Evolutionary conservation across 1,140 invertebrate species (phyloP).

Genomic region (Pachypeltis micranthus): DNA sequence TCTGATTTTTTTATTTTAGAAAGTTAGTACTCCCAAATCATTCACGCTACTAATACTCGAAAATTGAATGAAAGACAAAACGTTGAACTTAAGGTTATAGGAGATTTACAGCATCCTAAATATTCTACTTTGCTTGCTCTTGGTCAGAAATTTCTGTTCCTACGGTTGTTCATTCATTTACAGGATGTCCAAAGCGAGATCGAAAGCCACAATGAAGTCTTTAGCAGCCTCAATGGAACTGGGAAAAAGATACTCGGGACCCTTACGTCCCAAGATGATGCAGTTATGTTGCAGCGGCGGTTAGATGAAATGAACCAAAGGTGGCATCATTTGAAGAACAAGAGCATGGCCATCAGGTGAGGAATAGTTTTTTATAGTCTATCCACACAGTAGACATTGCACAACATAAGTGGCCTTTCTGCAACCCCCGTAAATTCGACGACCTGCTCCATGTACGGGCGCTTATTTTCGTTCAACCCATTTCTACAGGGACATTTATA

Average conservation of each 20-base stretch:
- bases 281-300: conserved; percentile 77
- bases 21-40: background rate
- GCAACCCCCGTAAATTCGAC: too few species aligned
- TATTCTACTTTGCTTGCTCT: background rate
- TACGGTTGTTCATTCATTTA: conserved; percentile 24
- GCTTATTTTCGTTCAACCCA: too few species aligned
- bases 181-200: conserved; percentile 92
- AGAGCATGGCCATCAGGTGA: conserved; percentile 82
- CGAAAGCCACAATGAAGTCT: conserved; percentile 80
- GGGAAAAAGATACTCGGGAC: conserved; percentile 73
- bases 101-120: background rate
- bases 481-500: too few species aligned
- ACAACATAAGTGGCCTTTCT: too few species aligned
- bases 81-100: too few species aligned
- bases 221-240: conserved; percentile 76
- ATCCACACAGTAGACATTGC: too few species aligned
- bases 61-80: too few species aligned
- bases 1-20: background rate
- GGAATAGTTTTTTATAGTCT: too few species aligned
- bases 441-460: too few species aligned
- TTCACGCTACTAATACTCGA: background rate
- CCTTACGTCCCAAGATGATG: conserved; percentile 76
- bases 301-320: conserved; percentile 94
- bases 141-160: background rate
- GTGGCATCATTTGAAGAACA: conserved; percentile 86